Evolutionary conservation across 2,888 invertebrate genomes (phyloP).

Genomic region (Erpobdella octoculata): DNA sequence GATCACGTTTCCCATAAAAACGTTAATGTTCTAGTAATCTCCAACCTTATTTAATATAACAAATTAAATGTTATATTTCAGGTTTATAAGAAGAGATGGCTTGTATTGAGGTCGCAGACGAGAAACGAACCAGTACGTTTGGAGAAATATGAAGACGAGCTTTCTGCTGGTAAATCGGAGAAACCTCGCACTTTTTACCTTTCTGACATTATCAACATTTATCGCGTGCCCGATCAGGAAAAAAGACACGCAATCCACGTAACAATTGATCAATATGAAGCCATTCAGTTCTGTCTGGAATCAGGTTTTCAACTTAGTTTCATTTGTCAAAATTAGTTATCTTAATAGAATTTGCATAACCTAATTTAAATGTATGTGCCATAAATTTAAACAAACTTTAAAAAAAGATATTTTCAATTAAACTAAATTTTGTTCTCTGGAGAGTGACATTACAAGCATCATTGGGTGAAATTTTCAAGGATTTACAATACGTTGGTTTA

Average conservation of each 20-base stretch:
- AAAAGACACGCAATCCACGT: conserved; percentile 6
- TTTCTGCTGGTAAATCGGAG: background rate
- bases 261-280: background rate
- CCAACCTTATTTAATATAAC: too few species aligned
- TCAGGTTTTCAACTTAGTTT: conserved; percentile 10
- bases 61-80: too few species aligned
- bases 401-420: background rate
- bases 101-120: conserved; percentile 20
- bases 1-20: too few species aligned
- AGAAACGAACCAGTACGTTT: conserved; percentile 15
- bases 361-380: background rate
- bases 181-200: conserved; percentile 18
- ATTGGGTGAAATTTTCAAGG: too few species aligned
- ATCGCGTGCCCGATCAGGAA: background rate
- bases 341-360: background rate
- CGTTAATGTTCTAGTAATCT: too few species aligned
- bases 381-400: background rate
- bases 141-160: conserved; percentile 23
- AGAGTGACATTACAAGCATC: too few species aligned
- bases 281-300: conserved; percentile 24
- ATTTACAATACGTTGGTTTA: too few species aligned
- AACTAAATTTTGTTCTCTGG: background rate
- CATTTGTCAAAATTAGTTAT: too few species aligned
- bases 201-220: conserved; percentile 7
- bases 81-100: conserved; percentile 26